phyloP scores from a whole-genome alignment of 2,113 vertebrate genomes.

The Thamnophis sirtalis region DNA sequence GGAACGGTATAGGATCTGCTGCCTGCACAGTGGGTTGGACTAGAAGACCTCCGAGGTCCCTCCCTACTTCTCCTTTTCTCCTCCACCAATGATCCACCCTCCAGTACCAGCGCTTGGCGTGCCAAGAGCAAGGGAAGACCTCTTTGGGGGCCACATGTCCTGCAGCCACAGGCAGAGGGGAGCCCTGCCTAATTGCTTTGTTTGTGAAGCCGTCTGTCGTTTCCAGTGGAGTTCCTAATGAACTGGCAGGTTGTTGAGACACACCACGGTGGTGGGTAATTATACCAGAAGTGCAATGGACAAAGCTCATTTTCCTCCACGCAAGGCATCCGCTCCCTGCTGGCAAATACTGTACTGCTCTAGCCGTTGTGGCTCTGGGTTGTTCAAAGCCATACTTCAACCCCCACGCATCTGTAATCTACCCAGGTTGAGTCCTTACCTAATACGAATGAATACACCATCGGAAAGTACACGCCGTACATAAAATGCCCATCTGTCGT shows the following conservation, averaged over 20 bases:
- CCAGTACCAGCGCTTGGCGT: rapidly evolving
- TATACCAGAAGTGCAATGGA: conserved; percentile 52
- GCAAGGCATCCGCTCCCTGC: not conserved
- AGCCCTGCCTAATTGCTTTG: conserved; percentile 66
- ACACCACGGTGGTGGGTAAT: conserved; percentile 38
- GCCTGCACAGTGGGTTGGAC: not conserved
- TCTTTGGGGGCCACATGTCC: not conserved
- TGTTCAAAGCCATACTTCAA: not conserved
- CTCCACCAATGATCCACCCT: rapidly evolving
- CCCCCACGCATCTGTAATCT: not conserved
- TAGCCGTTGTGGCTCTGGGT: not conserved
- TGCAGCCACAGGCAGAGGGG: conserved; percentile 23
- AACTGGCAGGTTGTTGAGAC: conserved; percentile 53
- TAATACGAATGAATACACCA: rapidly evolving
- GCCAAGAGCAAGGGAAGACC: rapidly evolving
- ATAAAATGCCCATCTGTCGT: not conserved
- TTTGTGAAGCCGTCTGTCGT: conserved; percentile 58
- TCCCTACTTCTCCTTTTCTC: not conserved
- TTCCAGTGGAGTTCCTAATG: conserved; percentile 69
- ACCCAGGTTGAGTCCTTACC: not conserved
- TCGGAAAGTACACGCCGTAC: not conserved
- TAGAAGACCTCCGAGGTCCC: not conserved
- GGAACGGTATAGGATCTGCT: no score
- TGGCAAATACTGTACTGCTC: not conserved
- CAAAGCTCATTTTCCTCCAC: conserved; percentile 42